Conservation (phyloP, 2,797 vertebrate species). For the Orientallactaga sibirica region DNA sequence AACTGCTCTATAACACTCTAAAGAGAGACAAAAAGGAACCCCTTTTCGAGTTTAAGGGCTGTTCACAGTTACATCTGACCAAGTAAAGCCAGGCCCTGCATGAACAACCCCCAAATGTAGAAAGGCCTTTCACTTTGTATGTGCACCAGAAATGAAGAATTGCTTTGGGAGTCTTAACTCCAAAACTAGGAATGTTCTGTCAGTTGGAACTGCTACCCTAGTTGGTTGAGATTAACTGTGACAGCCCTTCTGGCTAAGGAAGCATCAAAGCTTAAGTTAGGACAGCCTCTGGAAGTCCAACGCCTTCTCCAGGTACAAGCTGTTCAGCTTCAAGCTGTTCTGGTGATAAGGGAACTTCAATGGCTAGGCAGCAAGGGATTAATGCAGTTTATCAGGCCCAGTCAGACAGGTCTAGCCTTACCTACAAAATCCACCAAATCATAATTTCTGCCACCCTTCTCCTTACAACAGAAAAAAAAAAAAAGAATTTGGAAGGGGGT, state of each 20-base stretch:
- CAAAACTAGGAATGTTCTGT: too few relatives aligned
- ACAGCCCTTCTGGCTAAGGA: background rate
- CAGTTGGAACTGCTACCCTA: too few relatives aligned
- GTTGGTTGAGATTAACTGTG: too few relatives aligned
- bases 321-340: too few relatives aligned
- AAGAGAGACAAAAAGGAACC: background rate
- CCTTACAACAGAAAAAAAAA: background rate
- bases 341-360: background rate
- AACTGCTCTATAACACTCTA: background rate
- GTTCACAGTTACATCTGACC: too few relatives aligned
- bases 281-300: background rate
- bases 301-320: too few relatives aligned
- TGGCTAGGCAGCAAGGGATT: background rate
- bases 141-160: too few relatives aligned
- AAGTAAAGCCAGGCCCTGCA: too few relatives aligned
- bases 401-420: background rate
- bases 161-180: too few relatives aligned
- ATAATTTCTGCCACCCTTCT: background rate
- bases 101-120: too few relatives aligned
- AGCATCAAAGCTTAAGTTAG: background rate
- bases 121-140: too few relatives aligned
- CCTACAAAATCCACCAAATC: background rate
- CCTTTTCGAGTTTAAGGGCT: background rate
- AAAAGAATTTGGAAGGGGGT: background rate
- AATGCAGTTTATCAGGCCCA: background rate